These are phyloP conservation scores for Atethmia centrago DNA, from an alignment of 2,888 invertebrate species.

Conservation along the genomic window DNA sequence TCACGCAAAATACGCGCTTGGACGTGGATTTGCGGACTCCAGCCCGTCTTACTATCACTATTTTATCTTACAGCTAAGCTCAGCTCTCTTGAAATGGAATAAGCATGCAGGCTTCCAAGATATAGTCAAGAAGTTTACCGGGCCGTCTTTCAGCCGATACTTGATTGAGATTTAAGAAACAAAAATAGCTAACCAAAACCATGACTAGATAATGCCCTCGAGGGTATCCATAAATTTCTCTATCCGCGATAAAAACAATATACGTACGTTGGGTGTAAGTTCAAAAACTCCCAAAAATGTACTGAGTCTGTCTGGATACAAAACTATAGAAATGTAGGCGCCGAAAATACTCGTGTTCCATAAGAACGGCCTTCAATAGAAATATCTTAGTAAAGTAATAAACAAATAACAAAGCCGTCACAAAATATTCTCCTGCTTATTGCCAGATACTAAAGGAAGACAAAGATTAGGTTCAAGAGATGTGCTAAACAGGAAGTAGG, in stretches of 20 bases:
- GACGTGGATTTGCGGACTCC: background rate
- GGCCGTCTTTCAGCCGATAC: background rate
- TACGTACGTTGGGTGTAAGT: background rate
- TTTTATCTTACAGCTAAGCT: background rate
- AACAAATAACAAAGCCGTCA: conserved; percentile 67
- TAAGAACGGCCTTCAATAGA: conserved; percentile 62
- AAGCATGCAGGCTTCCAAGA: background rate
- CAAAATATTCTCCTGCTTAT: conserved; percentile 66
- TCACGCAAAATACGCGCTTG: background rate
- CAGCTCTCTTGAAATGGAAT: background rate
- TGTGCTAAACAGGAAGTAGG: conserved; percentile 21
- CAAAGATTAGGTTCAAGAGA: conserved; percentile 57
- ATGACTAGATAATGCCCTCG: background rate
- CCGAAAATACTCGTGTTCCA: conserved; percentile 59
- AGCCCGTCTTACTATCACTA: background rate
- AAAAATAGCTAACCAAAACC: no score
- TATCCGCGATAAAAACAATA: background rate
- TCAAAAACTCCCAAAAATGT: background rate
- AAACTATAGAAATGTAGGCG: conserved; percentile 33
- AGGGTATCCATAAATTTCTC: background rate
- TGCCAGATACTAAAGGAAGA: conserved; percentile 62
- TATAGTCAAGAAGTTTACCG: background rate
- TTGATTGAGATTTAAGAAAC: conserved; percentile 4
- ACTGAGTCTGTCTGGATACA: conserved; percentile 12
- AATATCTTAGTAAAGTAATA: conserved; percentile 65